Percentiles rank a stretch among this genome's conserved stretches.
phyloP scores from a whole-genome alignment of 2,113 vertebrate species.

The Tringa solitaria region DNA sequence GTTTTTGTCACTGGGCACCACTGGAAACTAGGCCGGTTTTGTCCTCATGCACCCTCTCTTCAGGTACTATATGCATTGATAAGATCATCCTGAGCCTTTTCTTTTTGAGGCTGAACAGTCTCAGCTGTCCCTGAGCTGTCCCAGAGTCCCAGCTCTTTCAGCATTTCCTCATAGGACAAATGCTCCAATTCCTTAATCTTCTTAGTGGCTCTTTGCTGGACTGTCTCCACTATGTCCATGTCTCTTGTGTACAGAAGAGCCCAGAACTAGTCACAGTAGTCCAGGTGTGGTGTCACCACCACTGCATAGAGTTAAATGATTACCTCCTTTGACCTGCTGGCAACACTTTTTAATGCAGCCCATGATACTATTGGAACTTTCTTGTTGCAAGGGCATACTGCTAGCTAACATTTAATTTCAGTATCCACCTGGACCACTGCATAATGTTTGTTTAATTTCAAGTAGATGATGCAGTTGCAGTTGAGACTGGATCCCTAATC shows the following conservation, averaged over 20 bases:
- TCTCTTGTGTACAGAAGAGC: neutral
- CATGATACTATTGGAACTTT: neutral
- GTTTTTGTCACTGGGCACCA: neutral
- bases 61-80: neutral
- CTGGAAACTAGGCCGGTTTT: neutral
- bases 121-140: too few species aligned
- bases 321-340: fast-evolving
- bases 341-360: neutral
- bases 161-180: neutral
- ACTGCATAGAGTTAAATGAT: neutral
- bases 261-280: neutral
- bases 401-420: neutral
- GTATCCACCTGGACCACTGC: neutral
- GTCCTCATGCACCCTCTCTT: neutral
- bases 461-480: neutral
- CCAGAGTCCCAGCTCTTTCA: neutral
- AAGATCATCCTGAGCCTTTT: neutral
- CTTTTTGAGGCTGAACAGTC: neutral
- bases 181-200: neutral
- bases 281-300: neutral
- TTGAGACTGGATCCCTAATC: neutral
- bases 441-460: neutral
- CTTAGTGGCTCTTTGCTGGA: neutral
- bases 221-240: fast-evolving
- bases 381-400: neutral